Evolutionary conservation across 1,140 invertebrate species (phyloP), one percentile per base, ranked within the genome.

Genomic region (Megathymus violae): DNA sequence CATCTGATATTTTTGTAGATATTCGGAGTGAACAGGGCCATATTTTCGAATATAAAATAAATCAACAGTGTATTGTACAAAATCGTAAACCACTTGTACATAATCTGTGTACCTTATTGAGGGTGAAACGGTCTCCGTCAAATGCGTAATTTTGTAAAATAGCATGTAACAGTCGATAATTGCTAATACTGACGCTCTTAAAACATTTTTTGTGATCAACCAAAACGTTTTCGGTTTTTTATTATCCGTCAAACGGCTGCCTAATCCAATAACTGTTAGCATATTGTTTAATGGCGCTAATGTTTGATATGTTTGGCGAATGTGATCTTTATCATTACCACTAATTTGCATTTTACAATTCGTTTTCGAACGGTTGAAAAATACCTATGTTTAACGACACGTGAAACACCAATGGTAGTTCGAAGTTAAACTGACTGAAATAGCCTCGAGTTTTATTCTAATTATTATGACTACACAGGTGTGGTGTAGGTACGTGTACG

Each of bases 21-120:
- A 76, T 62, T 79, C 63, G 4, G 59, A 6, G 36, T 62, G 60
- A 14, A 71, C 36, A 27, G 64, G 51, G 25, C 85, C 78, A 58
- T 80, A 80, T 60, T 79, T 76, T 13, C 68, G 71, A 1, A 85
- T 73, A 19, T 71, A 81, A 54, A 48, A 74, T 36, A 88, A 56
- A 67, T 88, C 83, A 3, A 85, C 64, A 1, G 70, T n/a, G 38
- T 83, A 86, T 62, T 83, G 82, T 15, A 58, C 71, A 31, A 65
- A 66, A 67, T 88, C 81, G 51, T 73, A 80, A 34, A 76, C 31
- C 64, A 80, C 74, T 71, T 88, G 82, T 11, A 80, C 48, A 0
- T 38, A 46, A 51, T 85, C 85, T 1, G 81, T 78, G 14, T 78
- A 64, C 64, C 66, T 82, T 17, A 85, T 77, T n/a, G 82, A 84